Evolutionary conservation across 2,797 vertebrate species (phyloP).

Genomic region (Enoplosus armatus): DNA sequence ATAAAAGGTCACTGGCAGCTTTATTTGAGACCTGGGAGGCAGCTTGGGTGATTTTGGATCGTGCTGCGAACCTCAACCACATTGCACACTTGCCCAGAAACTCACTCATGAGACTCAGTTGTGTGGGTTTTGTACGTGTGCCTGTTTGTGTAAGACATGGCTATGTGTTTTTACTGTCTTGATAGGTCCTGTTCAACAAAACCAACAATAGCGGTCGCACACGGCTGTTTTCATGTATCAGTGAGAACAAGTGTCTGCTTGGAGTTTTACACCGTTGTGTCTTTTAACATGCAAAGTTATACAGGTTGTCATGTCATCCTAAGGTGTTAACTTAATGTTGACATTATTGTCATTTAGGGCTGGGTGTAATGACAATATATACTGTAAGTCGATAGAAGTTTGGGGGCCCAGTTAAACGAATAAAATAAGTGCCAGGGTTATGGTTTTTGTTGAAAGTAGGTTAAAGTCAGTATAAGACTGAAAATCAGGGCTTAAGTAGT

Average conservation of each 20-base stretch:
- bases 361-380: neutral
- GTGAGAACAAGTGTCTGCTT: conserved; percentile 23
- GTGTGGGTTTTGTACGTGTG: conserved; percentile 29
- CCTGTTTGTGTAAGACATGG: conserved; percentile 43
- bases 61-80: conserved; percentile 32
- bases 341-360: neutral
- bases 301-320: neutral
- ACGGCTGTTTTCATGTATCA: conserved; percentile 1
- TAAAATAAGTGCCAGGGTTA: neutral
- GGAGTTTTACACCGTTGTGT: neutral
- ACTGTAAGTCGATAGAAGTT: neutral
- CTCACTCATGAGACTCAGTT: neutral
- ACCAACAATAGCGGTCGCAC: conserved; percentile 35
- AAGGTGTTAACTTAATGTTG: neutral
- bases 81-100: conserved; percentile 47
- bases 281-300: neutral
- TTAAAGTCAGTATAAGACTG: neutral
- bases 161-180: conserved; percentile 40
- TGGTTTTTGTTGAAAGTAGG: neutral
- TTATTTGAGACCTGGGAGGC: conserved; percentile 59
- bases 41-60: conserved; percentile 53
- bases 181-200: conserved; percentile 41
- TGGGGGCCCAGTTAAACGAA: neutral
- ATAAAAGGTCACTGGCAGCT: conserved; percentile 64
- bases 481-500: neutral